These are phyloP conservation scores for Aphelenchoides avenae DNA, from an alignment of 1,140 invertebrate genomes.

Conservation along the genomic window DNA sequence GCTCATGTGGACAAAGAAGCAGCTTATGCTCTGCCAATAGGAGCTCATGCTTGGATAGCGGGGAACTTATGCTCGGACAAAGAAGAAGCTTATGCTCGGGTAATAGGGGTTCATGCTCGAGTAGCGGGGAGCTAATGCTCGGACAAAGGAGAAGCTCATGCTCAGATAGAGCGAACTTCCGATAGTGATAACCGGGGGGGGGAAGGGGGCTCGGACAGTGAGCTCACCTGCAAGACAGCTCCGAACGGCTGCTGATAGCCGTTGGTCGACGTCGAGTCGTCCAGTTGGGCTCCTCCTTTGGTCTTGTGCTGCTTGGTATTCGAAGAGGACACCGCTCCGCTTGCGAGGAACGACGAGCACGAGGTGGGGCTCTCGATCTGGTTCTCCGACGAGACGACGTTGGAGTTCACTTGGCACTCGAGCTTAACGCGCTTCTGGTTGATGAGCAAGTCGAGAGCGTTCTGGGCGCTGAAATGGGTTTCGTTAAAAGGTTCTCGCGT, in stretches of 20 bases:
- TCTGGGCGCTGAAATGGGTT: slow-evolving; percentile 20
- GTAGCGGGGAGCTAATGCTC: too few relatives aligned
- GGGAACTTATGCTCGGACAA: too few relatives aligned
- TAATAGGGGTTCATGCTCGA: too few relatives aligned
- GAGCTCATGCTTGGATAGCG: too few relatives aligned
- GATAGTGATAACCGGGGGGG: too few relatives aligned
- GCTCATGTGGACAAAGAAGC: too few relatives aligned
- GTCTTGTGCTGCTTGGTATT: not conserved
- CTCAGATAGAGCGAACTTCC: too few relatives aligned
- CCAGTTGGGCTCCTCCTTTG: not conserved
- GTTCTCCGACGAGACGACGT: not conserved
- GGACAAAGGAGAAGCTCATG: too few relatives aligned
- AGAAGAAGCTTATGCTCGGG: too few relatives aligned
- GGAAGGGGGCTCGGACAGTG: too few relatives aligned
- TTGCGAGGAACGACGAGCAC: not conserved
- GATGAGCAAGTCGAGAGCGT: slow-evolving; percentile 25
- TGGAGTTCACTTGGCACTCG: slow-evolving; percentile 13
- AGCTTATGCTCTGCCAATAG: too few relatives aligned
- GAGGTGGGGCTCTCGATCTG: not conserved
- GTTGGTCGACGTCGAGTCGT: slow-evolving; percentile 4
- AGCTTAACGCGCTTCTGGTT: slow-evolving; percentile 30
- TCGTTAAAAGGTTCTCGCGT: not conserved
- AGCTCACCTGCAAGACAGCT: not conserved
- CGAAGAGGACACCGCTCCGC: not conserved
- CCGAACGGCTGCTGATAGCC: not conserved